Evolutionary conservation across 2,113 vertebrate genomes (phyloP).

Genomic region (Lagopus leucura): DNA sequence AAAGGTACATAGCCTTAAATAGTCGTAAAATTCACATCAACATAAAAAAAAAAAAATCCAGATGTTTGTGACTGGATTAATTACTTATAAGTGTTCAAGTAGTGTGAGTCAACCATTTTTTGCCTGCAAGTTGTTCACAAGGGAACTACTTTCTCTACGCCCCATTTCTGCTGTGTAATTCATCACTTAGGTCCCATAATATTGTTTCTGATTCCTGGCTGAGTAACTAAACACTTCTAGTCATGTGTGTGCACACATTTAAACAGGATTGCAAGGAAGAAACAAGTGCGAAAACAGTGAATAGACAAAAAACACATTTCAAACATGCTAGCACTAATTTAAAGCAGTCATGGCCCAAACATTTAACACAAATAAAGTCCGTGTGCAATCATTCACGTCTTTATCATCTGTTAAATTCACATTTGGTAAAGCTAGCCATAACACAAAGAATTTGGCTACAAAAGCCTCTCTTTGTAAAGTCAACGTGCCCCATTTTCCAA

Average conservation of each 20-base stretch:
- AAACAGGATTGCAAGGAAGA: neutral
- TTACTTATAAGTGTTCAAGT: slow-evolving; percentile 32
- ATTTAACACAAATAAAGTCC: neutral
- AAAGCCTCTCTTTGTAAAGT: neutral
- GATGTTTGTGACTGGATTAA: slow-evolving; percentile 60
- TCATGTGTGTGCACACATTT: neutral
- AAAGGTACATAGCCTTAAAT: slow-evolving; percentile 1
- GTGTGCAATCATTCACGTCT: neutral
- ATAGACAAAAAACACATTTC: neutral
- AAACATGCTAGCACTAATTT: neutral
- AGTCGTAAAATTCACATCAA: slow-evolving; percentile 52
- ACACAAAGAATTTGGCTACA: neutral
- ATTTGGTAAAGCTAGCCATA: neutral
- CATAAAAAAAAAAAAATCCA: slow-evolving; percentile 46
- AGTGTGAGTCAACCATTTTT: slow-evolving; percentile 17
- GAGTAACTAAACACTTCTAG: neutral
- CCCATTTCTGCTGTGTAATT: slow-evolving; percentile 45
- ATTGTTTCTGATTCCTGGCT: slow-evolving; percentile 46
- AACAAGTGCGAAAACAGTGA: neutral
- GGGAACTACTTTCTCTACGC: slow-evolving; percentile 45
- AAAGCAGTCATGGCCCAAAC: neutral
- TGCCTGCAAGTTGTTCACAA: slow-evolving; percentile 39
- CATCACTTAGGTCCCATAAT: slow-evolving; percentile 23
- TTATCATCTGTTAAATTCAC: neutral
- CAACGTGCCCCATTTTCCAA: neutral